These are phyloP conservation scores for Polydrusus cervinus DNA, from an alignment of 2,888 invertebrate species.

Conservation along the genomic window DNA sequence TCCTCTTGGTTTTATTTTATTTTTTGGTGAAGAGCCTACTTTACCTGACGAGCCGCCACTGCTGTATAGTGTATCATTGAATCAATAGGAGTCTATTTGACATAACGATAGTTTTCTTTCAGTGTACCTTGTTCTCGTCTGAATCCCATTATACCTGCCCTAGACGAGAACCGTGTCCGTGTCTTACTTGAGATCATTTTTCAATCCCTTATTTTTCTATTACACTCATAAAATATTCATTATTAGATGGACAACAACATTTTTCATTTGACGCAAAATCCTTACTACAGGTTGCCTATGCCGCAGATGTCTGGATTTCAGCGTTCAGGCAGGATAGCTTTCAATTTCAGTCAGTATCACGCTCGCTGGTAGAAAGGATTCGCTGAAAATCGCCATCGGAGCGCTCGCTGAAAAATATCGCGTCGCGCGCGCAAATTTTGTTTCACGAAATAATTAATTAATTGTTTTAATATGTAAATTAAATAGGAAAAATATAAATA, in stretches of 20 bases:
- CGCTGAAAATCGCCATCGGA: background rate
- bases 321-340: background rate
- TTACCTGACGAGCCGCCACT: too few relatives aligned
- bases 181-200: too few relatives aligned
- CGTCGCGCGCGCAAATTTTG: background rate
- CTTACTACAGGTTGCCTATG: conserved; percentile 22
- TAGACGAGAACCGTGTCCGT: too few relatives aligned
- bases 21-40: too few relatives aligned
- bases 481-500: background rate
- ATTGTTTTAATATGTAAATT: background rate
- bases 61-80: too few relatives aligned
- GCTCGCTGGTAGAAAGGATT: background rate
- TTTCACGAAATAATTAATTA: background rate
- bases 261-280: conserved; percentile 23
- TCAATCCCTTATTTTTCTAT: too few relatives aligned
- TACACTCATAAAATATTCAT: background rate
- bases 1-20: too few relatives aligned
- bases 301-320: conserved; percentile 7
- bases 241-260: background rate
- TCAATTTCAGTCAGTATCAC: conserved; percentile 20
- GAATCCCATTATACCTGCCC: too few relatives aligned
- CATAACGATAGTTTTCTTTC: too few relatives aligned
- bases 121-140: too few relatives aligned
- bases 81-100: too few relatives aligned
- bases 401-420: conserved; percentile 10